phyloP scores from a whole-genome alignment of 2,113 vertebrate genomes.

The Hemiprocne comata region DNA sequence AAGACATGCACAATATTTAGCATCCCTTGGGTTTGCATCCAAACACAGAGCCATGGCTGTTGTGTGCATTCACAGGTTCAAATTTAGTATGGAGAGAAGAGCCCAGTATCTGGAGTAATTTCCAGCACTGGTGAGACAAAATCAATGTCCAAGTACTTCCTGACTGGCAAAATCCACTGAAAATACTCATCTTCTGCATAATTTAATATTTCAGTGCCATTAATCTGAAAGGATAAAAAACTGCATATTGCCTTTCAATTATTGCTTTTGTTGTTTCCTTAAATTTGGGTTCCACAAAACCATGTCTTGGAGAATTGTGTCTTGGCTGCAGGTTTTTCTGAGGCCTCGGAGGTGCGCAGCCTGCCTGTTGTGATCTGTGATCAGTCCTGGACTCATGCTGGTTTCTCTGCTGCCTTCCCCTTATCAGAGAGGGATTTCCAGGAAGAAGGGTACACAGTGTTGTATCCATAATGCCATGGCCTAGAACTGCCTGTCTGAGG shows the following conservation, averaged over 20 bases:
- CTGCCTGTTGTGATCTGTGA: rapidly evolving
- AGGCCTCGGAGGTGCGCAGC: neutral
- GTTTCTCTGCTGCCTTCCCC: neutral
- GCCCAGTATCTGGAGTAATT: neutral
- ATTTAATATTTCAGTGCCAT: neutral
- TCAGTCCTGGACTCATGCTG: rapidly evolving
- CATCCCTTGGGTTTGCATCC: neutral
- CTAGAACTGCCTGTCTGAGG: neutral
- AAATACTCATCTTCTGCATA: neutral
- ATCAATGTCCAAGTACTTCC: neutral
- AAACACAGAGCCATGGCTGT: neutral
- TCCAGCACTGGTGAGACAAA: neutral
- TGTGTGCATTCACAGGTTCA: neutral
- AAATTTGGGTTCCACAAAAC: neutral
- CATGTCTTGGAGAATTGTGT: rapidly evolving
- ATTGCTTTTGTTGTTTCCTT: neutral
- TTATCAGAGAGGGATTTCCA: rapidly evolving
- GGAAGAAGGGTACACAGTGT: rapidly evolving
- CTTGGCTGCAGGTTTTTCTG: neutral
- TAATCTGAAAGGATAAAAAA: neutral
- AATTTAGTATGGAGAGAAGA: neutral
- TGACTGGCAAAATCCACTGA: neutral
- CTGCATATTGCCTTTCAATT: neutral
- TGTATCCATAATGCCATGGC: rapidly evolving
- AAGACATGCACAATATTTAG: neutral